These are phyloP conservation scores for Emmelina monodactyla DNA, from an alignment of 2,888 invertebrate genomes.

Conservation along the genomic window DNA sequence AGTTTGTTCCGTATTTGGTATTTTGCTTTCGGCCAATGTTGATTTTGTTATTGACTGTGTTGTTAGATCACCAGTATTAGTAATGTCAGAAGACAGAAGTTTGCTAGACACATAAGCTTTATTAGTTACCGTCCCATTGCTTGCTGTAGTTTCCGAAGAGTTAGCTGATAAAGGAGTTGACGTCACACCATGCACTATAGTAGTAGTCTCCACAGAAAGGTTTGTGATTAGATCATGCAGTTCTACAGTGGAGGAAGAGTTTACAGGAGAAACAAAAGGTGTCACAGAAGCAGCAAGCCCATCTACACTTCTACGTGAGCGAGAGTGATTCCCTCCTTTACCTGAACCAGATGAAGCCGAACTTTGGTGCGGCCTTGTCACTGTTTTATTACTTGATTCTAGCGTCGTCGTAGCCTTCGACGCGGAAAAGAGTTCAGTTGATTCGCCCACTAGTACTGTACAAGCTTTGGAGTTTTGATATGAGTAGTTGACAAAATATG, in stretches of 20 bases:
- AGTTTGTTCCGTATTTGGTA: neutral
- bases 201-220: constrained; percentile 46
- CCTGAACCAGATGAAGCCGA: constrained; percentile 63
- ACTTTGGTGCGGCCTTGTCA: constrained; percentile 71
- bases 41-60: too few species aligned
- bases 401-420: constrained; percentile 75
- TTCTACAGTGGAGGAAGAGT: constrained; percentile 50
- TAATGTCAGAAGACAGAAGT: constrained; percentile 22
- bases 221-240: constrained; percentile 57
- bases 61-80: constrained; percentile 42
- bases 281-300: constrained; percentile 63
- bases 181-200: constrained; percentile 59
- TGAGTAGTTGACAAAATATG: constrained; percentile 85
- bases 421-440: constrained; percentile 71
- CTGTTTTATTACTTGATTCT: constrained; percentile 74
- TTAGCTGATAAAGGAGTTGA: constrained; percentile 19
- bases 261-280: constrained; percentile 42
- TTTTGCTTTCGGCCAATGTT: neutral
- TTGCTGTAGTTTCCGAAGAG: constrained; percentile 23
- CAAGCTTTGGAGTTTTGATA: constrained; percentile 84
- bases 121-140: constrained; percentile 26
- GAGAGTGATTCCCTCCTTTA: constrained; percentile 58
- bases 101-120: constrained; percentile 36
- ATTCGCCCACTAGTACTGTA: constrained; percentile 84
- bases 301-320: constrained; percentile 76